Percentiles rank a stretch among this genome's conserved stretches.
phyloP scores from a whole-genome alignment of 2,113 vertebrate species.

The Fulmarus glacialis region DNA sequence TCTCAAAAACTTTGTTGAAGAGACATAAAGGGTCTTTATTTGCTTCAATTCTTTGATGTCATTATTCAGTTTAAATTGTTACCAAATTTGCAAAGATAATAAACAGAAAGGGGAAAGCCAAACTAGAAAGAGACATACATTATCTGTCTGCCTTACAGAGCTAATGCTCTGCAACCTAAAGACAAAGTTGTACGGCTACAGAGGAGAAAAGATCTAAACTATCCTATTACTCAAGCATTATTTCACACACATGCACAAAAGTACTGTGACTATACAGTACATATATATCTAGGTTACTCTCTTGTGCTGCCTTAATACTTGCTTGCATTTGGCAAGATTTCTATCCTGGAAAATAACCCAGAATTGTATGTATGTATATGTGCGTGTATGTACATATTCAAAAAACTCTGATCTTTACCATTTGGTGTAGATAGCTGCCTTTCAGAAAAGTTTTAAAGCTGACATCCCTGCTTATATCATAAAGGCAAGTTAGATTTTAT shows the following conservation, averaged over 20 bases:
- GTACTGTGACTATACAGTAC: not conserved
- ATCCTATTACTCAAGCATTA: not conserved
- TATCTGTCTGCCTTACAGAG: not conserved
- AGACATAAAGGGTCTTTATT: not conserved
- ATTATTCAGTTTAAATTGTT: not conserved
- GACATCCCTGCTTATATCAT: not conserved
- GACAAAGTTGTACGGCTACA: not conserved
- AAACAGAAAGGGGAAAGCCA: not conserved
- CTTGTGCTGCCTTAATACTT: not conserved
- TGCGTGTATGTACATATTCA: accelerated
- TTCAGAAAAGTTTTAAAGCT: not conserved
- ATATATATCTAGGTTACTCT: not conserved
- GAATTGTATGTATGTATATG: not conserved
- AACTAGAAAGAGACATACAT: not conserved
- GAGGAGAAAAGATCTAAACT: not conserved
- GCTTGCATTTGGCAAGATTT: not conserved
- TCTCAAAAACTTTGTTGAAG: not conserved
- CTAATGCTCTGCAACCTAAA: not conserved
- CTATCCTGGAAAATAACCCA: not conserved
- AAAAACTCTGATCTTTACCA: not conserved
- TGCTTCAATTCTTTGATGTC: not conserved
- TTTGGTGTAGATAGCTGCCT: not conserved
- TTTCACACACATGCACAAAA: not conserved
- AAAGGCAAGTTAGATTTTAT: not conserved
- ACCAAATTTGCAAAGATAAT: not conserved